Base-by-base conservation (phyloP, 30 jellyfish, hydroid and myxozoan genomes). In the Cassiopea andromeda region DNA sequence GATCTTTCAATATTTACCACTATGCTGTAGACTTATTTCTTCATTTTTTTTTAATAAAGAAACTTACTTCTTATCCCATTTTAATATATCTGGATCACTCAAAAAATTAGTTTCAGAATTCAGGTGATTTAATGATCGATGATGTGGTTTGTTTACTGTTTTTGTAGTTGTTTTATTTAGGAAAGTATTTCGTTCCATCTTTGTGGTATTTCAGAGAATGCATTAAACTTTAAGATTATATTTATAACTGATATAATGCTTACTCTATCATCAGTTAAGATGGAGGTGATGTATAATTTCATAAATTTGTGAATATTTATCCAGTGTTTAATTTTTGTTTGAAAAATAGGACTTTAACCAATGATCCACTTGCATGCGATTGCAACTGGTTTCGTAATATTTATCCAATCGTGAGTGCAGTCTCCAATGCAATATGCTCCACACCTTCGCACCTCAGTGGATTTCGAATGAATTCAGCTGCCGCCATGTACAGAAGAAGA, bases 311-410 rank as follows among this genome's bases (percentile, higher is more conserved):
- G 8, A 58, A 6, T 58, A 6, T 0, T 58, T 7, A 7, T 58
- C 13, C 14, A 58, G 14, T 14, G 68, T 6, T 6, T 0, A 58
- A 7, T 38, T 75, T 38, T 75, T 15, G 18, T 80, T 80, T 80
- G 45, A 7, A 7, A 43, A 19, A 45, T 69, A 92, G 98, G 70
- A 13, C 93, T 6, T 78, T 92, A 48, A 78, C 91, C 46, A 87
- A 79, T 59, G 67, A 83, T 61, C 91, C 83, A 1, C 18, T 92
- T 16, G 85, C 93, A 9, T 92, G 98, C 66, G 98, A 92, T 60
- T 92, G 98, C 77, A 83, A 86, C 64, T 87, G 91, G 91, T 78
- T 71, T 54, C 69, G 73, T 16, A 80, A 73, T 43, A 77, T 92
- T n/a, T 85, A 85, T 60, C 78, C 94, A 18, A 81, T 92, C 27